Conservation (phyloP, 1,140 invertebrate genomes). For the Oryctes rhinoceros region DNA sequence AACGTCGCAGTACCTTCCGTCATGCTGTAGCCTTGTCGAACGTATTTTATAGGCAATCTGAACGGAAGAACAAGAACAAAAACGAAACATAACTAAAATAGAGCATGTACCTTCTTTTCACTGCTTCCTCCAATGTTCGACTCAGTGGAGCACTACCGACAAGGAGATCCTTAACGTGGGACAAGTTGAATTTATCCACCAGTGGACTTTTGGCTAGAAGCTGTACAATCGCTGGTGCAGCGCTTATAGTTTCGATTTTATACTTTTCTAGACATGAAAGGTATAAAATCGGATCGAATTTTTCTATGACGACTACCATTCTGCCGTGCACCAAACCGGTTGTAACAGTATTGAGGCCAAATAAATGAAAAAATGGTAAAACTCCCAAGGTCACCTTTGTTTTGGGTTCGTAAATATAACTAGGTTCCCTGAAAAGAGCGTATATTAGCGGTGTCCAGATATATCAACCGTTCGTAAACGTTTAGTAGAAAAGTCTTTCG, state of each 20-base stretch:
- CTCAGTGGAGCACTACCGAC: background rate
- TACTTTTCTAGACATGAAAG: conserved; percentile 9
- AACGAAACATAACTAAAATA: background rate
- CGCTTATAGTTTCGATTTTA: conserved; percentile 1
- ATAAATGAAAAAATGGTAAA: conserved; percentile 28
- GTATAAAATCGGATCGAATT: conserved; percentile 1
- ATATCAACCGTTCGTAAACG: too few species aligned
- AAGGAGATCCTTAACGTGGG: conserved; percentile 13
- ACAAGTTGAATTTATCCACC: conserved; percentile 16
- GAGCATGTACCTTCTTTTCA: conserved; percentile 10
- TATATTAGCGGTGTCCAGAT: background rate
- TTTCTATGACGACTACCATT: conserved; percentile 19
- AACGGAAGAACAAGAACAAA: background rate
- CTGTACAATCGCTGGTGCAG: conserved; percentile 3
- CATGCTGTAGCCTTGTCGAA: conserved; percentile 74
- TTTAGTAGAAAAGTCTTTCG: too few species aligned
- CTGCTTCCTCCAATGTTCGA: background rate
- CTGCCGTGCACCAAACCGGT: background rate
- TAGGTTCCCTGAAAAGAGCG: background rate
- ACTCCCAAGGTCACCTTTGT: conserved; percentile 1
- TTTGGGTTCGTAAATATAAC: background rate
- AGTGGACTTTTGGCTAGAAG: conserved; percentile 13
- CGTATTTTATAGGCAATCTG: conserved; percentile 23
- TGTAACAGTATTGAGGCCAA: conserved; percentile 15
- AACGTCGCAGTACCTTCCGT: conserved; percentile 69